Base-by-base conservation (phyloP, 2,113 vertebrate species). In the Falcunculus frontatus region DNA sequence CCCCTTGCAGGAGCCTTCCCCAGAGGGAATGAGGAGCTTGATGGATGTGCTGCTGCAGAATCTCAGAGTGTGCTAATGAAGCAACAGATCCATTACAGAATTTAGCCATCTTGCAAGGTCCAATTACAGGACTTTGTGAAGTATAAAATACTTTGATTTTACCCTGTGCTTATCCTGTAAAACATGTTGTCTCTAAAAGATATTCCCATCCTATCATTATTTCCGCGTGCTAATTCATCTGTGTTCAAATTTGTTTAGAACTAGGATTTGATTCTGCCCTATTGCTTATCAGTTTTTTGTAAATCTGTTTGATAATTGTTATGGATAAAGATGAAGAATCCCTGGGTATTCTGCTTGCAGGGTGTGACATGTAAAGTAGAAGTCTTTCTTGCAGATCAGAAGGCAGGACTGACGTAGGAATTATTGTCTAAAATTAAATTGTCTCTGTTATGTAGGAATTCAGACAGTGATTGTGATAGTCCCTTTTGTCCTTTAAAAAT, bases 401-500 rank as follows among this genome's bases (percentile, higher is more conserved):
- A 95, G 53, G 60, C 49, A 84, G 63, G 22, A 67, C 52, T 82
- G 68, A 84, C 1, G 6, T 74, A 84, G 80, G 89, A 95, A 84
- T 93, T 89, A 72, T 18, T 81, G 62, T 84, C 53, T 96, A 53
- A 91, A 94, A 95, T 91, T 57, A 29, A 46, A 62, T 83, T 68
- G 81, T 84, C 73, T 90, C 88, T 95, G 25, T 57, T 82, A 46
- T 21, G 53, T 65, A 87, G 81, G 37, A 82, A 82, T 94, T 95
- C 84, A 95, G 91, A 56, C 32, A 73, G 37, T 50, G 62, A 68
- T 82, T 57, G 46, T 76, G 62, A 69, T 94, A 76, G 70, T 89
- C 56, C 77, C 62, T 89, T 89, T 89, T 69, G 62, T 93, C 81
- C 93, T 79, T 84, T 79, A 67, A 91, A 97, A 92, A 91, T 95